These are phyloP conservation scores for Xylocampa areola DNA, from an alignment of 2,888 invertebrate species.

Conservation along the genomic window DNA sequence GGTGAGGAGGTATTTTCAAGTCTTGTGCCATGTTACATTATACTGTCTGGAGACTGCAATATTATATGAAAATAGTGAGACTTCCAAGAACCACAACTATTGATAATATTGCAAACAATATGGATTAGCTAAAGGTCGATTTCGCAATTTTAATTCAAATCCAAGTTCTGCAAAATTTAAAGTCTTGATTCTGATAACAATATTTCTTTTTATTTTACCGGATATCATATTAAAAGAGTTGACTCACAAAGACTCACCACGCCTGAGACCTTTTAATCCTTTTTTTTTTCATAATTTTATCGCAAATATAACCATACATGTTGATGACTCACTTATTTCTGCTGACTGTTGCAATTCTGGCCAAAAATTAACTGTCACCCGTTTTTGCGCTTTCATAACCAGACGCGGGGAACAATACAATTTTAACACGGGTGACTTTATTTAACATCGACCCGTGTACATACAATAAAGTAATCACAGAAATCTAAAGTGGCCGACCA, in stretches of 20 bases:
- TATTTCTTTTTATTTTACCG: too few relatives aligned
- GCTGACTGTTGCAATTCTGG: conserved; percentile 28
- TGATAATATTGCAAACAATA: too few relatives aligned
- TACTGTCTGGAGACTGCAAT: conserved; percentile 14
- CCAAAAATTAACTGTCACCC: conserved; percentile 42
- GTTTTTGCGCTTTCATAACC: conserved; percentile 35
- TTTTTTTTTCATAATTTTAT: too few relatives aligned
- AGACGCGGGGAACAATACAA: conserved; percentile 26
- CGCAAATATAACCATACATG: conserved; percentile 17
- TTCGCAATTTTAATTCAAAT: too few relatives aligned
- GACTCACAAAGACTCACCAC: too few relatives aligned
- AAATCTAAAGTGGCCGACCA: conserved; percentile 4
- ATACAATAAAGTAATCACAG: background rate
- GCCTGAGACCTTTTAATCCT: too few relatives aligned
- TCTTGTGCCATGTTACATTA: conserved; percentile 15
- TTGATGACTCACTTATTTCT: conserved; percentile 22
- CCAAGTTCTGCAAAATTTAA: too few relatives aligned
- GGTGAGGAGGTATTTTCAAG: conserved; percentile 23
- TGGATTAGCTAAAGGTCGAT: too few relatives aligned
- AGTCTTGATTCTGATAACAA: too few relatives aligned
- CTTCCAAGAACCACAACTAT: too few relatives aligned
- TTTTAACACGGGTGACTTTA: conserved; percentile 19
- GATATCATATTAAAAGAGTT: too few relatives aligned
- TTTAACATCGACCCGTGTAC: background rate
- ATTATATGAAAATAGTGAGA: conserved; percentile 10